phyloP scores from a whole-genome alignment of 2,113 vertebrate species.

The Bothrops jararaca region DNA sequence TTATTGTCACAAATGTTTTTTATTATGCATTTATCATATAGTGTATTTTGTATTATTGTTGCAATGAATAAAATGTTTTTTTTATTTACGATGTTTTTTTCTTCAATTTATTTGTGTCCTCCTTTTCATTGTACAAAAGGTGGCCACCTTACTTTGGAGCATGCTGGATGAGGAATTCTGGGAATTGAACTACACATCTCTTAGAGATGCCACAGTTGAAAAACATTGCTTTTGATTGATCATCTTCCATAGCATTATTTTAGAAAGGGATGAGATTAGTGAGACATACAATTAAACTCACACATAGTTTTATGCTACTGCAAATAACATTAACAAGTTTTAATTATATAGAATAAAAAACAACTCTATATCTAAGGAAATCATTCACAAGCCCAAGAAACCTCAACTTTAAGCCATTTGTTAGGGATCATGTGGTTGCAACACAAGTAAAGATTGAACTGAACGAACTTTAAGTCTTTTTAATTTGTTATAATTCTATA shows the following conservation, averaged over 20 bases:
- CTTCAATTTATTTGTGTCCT: too few relatives aligned
- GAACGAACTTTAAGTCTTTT: background rate
- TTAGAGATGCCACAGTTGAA: background rate
- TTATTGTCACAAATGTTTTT: too few relatives aligned
- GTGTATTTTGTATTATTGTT: too few relatives aligned
- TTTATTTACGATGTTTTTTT: too few relatives aligned
- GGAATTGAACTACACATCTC: background rate
- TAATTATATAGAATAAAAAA: background rate
- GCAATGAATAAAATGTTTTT: too few relatives aligned
- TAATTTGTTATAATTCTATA: background rate
- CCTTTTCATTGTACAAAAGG: too few relatives aligned
- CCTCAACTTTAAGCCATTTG: background rate
- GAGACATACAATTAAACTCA: background rate
- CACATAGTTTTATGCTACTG: background rate
- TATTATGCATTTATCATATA: too few relatives aligned
- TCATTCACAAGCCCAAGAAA: background rate
- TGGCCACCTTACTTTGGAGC: too few relatives aligned
- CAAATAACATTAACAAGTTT: background rate
- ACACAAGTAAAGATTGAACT: background rate
- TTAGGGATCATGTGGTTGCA: background rate
- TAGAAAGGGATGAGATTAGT: background rate
- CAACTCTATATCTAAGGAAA: background rate
- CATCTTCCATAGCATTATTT: background rate
- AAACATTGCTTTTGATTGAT: background rate
- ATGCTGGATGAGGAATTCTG: background rate